Evolutionary conservation across 2,797 vertebrate genomes (phyloP).

Genomic region (Rhodeus uyekii): DNA sequence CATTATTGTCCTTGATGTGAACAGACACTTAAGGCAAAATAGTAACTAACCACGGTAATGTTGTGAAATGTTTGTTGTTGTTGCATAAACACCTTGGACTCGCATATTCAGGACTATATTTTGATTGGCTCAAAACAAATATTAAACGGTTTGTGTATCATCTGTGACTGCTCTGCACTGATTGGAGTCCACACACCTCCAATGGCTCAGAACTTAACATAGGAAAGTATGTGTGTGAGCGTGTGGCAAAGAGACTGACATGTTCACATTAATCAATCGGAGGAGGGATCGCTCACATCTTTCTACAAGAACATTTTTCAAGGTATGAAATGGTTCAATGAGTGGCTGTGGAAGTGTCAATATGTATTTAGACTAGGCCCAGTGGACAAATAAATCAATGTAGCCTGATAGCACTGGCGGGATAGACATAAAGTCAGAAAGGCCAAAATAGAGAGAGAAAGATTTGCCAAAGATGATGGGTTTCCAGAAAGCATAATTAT

Average conservation of each 20-base stretch:
- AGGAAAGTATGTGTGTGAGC: slow-evolving; percentile 14
- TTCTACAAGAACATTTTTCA: slow-evolving; percentile 48
- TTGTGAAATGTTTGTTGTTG: too few species aligned
- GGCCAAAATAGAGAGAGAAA: slow-evolving; percentile 18
- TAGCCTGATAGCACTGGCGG: slow-evolving; percentile 6
- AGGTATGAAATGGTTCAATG: slow-evolving; percentile 46
- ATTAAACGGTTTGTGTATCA: not conserved
- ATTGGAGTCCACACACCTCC: not conserved
- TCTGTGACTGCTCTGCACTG: not conserved
- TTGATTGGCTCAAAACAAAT: not conserved
- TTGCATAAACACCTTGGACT: not conserved
- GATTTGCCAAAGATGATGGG: not conserved
- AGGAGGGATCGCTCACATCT: slow-evolving; percentile 25
- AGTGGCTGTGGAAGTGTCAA: slow-evolving; percentile 41
- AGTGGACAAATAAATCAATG: slow-evolving; percentile 34
- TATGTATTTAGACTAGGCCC: slow-evolving; percentile 42
- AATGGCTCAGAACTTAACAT: slow-evolving; percentile 31
- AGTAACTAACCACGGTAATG: not conserved
- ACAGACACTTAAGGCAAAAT: not conserved
- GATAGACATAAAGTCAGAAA: slow-evolving; percentile 14
- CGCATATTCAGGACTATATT: not conserved
- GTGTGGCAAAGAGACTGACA: not conserved
- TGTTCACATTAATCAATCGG: slow-evolving; percentile 31
- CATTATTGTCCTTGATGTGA: not conserved
- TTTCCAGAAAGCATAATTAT: slow-evolving; percentile 21